Percentiles rank a stretch among this genome's conserved stretches.
Evolutionary conservation across 2,113 vertebrate genomes (phyloP).

Genomic region (Proterorhinus semilunaris): DNA sequence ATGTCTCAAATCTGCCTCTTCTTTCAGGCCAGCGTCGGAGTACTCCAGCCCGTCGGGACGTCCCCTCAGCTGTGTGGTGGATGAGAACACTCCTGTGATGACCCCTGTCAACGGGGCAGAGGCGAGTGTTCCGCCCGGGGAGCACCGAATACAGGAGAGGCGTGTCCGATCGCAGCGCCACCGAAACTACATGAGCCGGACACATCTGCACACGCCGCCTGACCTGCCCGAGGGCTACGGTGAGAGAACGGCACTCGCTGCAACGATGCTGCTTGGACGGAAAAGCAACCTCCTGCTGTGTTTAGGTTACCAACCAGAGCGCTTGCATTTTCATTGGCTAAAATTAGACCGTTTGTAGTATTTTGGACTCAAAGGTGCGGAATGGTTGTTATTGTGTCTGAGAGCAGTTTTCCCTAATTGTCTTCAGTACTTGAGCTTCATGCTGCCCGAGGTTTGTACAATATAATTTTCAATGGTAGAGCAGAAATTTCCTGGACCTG

Average conservation of each 20-base stretch:
- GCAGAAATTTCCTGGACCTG: no score
- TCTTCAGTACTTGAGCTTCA: background rate
- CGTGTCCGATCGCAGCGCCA: conserved; percentile 92
- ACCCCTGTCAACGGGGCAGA: conserved; percentile 87
- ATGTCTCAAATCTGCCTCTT: background rate
- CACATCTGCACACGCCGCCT: conserved; percentile 92
- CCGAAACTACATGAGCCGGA: conserved; percentile 97
- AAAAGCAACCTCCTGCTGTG: background rate
- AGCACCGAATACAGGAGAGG: conserved; percentile 85
- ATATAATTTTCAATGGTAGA: no score
- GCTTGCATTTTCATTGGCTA: background rate
- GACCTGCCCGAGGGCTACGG: conserved; percentile 95
- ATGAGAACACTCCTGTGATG: conserved; percentile 91
- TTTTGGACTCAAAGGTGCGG: conserved; percentile 1
- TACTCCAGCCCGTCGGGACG: conserved; percentile 91
- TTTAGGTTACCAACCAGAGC: background rate
- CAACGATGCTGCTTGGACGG: background rate
- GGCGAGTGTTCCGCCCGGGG: conserved; percentile 82
- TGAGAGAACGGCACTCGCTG: conserved; percentile 55
- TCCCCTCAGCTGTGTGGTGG: conserved; percentile 92
- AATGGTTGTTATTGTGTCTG: background rate
- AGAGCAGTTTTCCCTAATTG: background rate
- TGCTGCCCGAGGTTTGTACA: background rate
- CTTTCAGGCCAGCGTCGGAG: conserved; percentile 88
- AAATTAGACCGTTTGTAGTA: background rate